Percentiles rank a stretch among this genome's conserved stretches.
Evolutionary conservation across 2,888 invertebrate genomes (phyloP).

Genomic region (Papilio protenor): DNA sequence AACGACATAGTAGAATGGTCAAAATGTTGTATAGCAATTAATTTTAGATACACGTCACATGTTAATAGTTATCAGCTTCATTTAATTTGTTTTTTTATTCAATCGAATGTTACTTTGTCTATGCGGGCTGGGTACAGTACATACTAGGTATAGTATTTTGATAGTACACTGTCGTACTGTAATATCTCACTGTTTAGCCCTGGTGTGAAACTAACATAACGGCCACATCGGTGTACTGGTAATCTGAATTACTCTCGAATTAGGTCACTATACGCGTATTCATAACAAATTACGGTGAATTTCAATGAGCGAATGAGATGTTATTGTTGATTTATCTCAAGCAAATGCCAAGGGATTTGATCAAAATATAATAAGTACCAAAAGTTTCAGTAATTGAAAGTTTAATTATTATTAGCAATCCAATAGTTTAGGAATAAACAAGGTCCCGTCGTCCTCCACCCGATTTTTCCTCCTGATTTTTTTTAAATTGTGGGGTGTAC

Average conservation of each 20-base stretch:
- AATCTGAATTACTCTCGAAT: conserved; percentile 41
- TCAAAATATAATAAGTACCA: background rate
- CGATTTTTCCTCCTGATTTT: no score
- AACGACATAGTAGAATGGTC: no score
- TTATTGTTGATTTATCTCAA: background rate
- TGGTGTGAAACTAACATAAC: conserved; percentile 17
- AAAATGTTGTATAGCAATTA: no score
- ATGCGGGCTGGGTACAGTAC: no score
- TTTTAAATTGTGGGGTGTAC: background rate
- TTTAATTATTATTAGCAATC: background rate
- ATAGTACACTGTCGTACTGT: background rate
- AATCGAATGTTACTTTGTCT: background rate
- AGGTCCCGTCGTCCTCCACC: no score
- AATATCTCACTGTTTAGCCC: background rate
- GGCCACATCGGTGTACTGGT: conserved; percentile 29
- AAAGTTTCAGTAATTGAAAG: background rate
- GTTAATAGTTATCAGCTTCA: no score
- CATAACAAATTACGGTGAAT: conserved; percentile 35
- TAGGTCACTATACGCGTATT: conserved; percentile 38
- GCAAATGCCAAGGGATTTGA: background rate
- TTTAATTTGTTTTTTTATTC: no score
- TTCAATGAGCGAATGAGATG: background rate
- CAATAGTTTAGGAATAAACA: no score
- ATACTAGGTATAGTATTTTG: background rate
- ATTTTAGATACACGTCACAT: no score